Percentiles rank a stretch among this genome's conserved stretches.
Conservation (phyloP, 2,113 vertebrate genomes). For the Leucosticte australis region DNA sequence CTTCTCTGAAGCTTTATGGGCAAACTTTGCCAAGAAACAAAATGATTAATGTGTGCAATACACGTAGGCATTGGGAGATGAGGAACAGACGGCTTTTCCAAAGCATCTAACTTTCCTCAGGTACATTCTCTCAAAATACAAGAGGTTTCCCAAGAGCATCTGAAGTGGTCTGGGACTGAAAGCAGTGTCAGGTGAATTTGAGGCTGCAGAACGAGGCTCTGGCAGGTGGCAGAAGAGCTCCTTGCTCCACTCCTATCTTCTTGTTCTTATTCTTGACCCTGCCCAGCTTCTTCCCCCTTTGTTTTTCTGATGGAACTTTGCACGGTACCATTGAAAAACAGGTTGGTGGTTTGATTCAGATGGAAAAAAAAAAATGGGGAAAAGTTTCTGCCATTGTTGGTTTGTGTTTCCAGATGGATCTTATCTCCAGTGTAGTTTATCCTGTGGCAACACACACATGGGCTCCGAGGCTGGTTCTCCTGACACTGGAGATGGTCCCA, state of each 20-base stretch:
- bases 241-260: not conserved
- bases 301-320: not conserved
- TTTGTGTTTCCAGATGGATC: not conserved
- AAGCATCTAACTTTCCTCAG: not conserved
- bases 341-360: not conserved
- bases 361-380: not conserved
- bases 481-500: not conserved
- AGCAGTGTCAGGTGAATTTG: not conserved
- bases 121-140: not conserved
- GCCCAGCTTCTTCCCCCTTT: not conserved
- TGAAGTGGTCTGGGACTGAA: not conserved
- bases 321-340: rapidly evolving
- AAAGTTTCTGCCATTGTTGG: not conserved
- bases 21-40: not conserved
- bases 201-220: not conserved
- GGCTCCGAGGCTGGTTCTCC: not conserved
- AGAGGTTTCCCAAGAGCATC: not conserved
- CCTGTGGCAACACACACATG: not conserved
- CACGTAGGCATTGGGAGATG: not conserved
- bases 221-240: not conserved
- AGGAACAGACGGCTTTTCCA: not conserved
- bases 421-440: not conserved
- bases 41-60: not conserved
- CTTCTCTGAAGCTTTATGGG: not conserved
- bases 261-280: not conserved